These are phyloP conservation scores for Alligator mississippiensis DNA, from an alignment of 2,113 vertebrate species.

Conservation along the genomic window DNA sequence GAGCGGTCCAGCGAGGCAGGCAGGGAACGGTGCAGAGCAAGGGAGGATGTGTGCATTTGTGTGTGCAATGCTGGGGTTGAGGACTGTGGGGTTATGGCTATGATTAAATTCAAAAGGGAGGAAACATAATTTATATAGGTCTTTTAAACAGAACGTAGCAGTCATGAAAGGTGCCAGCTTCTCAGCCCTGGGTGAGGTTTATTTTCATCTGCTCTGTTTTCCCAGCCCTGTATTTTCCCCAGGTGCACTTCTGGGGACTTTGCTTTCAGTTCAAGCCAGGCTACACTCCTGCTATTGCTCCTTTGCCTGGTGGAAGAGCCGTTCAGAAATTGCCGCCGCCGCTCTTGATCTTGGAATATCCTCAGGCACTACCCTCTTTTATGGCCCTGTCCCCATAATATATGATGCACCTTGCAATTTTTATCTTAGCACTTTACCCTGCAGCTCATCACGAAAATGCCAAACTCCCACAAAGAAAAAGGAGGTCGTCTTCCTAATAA, in stretches of 20 bases:
- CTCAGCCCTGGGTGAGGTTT: neutral
- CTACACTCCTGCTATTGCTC: neutral
- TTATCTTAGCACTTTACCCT: neutral
- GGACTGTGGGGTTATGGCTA: neutral
- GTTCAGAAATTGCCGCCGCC: neutral
- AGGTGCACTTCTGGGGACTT: neutral
- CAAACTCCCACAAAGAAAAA: neutral
- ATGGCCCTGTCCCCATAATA: rapidly evolving
- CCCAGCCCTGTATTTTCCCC: neutral
- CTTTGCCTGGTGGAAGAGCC: neutral
- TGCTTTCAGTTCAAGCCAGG: neutral
- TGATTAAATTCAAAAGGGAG: neutral
- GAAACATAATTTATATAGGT: neutral
- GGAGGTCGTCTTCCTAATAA: neutral
- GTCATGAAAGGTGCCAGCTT: neutral
- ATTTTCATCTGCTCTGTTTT: neutral
- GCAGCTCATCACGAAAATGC: too few species aligned
- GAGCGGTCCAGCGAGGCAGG: neutral
- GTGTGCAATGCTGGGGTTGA: neutral
- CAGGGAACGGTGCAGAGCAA: neutral
- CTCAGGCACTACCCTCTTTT: neutral
- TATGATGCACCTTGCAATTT: neutral
- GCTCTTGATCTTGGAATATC: neutral
- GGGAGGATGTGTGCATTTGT: neutral
- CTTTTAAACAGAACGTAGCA: neutral